These are phyloP conservation scores for Pampusana beccarii DNA, from an alignment of 2,113 vertebrate species.

Conservation along the genomic window DNA sequence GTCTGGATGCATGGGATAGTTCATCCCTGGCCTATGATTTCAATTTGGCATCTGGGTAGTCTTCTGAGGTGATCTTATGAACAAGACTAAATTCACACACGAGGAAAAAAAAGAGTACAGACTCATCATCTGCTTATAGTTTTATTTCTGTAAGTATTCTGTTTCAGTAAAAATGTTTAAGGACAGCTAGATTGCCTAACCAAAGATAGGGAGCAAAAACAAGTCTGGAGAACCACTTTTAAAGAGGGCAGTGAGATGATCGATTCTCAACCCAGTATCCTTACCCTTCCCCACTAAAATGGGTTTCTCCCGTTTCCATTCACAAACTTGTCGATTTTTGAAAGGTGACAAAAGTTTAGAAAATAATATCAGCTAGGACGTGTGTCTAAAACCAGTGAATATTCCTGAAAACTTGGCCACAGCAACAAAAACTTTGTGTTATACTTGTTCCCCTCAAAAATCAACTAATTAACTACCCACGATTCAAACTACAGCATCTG, in stretches of 20 bases:
- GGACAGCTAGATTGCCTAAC: neutral
- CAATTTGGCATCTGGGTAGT: neutral
- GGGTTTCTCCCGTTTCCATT: neutral
- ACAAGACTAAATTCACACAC: neutral
- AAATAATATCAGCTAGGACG: neutral
- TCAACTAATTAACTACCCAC: neutral
- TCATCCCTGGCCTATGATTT: neutral
- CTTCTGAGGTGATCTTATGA: neutral
- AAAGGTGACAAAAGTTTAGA: neutral
- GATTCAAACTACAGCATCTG: neutral
- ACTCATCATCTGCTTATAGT: neutral
- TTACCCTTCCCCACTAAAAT: neutral
- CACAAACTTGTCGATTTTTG: neutral
- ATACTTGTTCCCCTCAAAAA: neutral
- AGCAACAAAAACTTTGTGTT: neutral
- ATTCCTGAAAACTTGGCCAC: neutral
- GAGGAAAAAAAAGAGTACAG: neutral
- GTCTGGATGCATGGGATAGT: neutral
- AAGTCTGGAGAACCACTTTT: neutral
- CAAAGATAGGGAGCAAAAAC: neutral
- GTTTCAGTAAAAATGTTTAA: neutral
- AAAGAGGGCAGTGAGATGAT: neutral
- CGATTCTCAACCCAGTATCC: rapidly evolving
- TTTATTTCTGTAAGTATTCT: neutral
- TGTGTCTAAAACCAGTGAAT: neutral